Evolutionary conservation across 2,888 invertebrate genomes (phyloP), one percentile per base, ranked within the genome.

Genomic region (Tortrix viridana): DNA sequence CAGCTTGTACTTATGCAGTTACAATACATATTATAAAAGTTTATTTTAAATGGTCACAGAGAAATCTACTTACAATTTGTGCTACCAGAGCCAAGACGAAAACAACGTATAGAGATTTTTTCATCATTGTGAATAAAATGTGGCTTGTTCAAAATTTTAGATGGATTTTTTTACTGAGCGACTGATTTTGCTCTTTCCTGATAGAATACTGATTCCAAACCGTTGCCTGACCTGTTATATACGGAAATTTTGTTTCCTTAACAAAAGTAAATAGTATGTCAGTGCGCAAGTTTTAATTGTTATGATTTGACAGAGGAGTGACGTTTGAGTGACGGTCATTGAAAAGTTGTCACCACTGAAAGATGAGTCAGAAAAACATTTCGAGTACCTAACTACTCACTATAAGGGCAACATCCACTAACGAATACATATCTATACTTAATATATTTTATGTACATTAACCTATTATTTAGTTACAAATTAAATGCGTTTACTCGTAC

Each of bases 311-410:
- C 32, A 22, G 54, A 22, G 32, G 14, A 12, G 26, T 55, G 49
- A 55, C 48, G 55, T 54, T 41, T 60, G 60, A 60, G 54, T 55
- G 61, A 61, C 48, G 32, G 48, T 20, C 54, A 49, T 55, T 61
- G 43, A 55, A 44, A 44, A 26, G 16, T n/a, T 49, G 55, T 60
- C 20, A 32, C 7, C 4, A 19, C 37, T 47, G 20, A 60, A 41
- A 20, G 41, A 38, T 47, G 53, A 41, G 37, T 44, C 32, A 22
- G 22, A 54, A 55, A 61, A 48, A 20, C 38, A 20, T 19, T 50
- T 14, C 2, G 38, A n/a, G 52, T 22, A 18, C n/a, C n/a, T n/a
- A n/a, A n/a, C 37, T 50, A 38, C 14, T 12, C 14, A 19, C 12
- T 23, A n/a, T 50, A 32, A 50, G 14, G 37, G 6, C 18, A 19